Evolutionary conservation across 2,113 vertebrate species (phyloP).

Genomic region (Cavia porcellus): DNA sequence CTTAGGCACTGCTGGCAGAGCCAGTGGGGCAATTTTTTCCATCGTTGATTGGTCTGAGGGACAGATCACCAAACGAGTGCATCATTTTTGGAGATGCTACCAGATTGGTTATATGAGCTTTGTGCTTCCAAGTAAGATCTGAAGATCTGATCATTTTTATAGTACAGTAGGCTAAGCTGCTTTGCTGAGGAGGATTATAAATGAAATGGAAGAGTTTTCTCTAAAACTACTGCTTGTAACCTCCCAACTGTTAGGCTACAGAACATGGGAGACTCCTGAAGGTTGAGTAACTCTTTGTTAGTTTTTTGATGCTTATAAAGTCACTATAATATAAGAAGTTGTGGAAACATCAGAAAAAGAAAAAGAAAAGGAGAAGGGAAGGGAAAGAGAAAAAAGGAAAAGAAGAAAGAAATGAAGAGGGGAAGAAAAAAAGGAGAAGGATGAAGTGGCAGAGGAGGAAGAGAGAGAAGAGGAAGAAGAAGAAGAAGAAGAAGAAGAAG

Average conservation of each 20-base stretch:
- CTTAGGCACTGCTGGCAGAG: not conserved
- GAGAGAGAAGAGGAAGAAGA: no score
- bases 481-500: no score
- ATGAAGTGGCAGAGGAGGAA: not conserved
- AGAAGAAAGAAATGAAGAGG: no score
- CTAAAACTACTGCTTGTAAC: not conserved
- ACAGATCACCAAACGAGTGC: not conserved
- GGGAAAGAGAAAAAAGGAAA: no score
- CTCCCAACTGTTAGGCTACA: not conserved
- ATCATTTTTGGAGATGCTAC: not conserved
- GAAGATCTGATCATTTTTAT: not conserved
- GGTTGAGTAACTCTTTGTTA: not conserved
- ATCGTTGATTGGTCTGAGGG: accelerated
- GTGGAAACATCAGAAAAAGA: not conserved
- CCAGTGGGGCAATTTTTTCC: not conserved
- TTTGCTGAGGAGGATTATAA: not conserved
- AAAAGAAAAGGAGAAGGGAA: no score
- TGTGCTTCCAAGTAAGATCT: not conserved
- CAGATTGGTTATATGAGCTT: not conserved
- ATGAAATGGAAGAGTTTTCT: not conserved
- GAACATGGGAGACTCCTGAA: not conserved
- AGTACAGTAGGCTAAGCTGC: not conserved
- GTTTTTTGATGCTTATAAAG: not conserved
- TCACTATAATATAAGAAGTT: accelerated
- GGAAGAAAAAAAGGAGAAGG: not conserved